phyloP scores from a whole-genome alignment of 2,797 vertebrate genomes.

The Myiotriccus ornatus region DNA sequence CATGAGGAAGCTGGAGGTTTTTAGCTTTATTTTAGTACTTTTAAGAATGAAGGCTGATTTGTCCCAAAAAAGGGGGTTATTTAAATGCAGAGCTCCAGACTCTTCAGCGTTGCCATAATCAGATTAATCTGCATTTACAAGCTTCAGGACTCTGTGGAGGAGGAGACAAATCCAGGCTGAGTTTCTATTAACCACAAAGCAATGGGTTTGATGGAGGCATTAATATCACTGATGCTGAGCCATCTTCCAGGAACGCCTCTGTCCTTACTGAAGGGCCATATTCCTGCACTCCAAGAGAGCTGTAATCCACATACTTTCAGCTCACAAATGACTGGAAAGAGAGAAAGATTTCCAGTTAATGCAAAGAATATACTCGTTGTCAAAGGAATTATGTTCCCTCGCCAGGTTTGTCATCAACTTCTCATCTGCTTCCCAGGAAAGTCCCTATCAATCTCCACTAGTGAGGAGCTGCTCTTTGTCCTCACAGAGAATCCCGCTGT shows the following conservation, averaged over 20 bases:
- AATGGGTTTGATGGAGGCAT: background rate
- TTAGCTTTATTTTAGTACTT: background rate
- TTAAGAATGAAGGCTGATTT: background rate
- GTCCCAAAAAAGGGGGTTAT: background rate
- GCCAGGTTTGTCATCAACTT: conserved; percentile 6
- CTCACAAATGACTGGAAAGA: background rate
- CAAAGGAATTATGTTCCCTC: background rate
- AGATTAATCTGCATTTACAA: background rate
- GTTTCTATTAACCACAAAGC: background rate
- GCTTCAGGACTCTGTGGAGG: background rate
- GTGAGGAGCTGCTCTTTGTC: background rate
- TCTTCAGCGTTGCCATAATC: background rate
- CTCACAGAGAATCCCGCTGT: background rate
- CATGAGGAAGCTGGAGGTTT: background rate
- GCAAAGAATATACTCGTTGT: background rate
- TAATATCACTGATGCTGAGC: background rate
- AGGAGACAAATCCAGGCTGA: conserved; percentile 20
- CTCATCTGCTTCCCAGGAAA: background rate
- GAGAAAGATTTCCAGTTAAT: conserved; percentile 19
- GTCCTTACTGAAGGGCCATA: background rate
- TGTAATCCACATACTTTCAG: background rate
- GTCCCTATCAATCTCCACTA: background rate
- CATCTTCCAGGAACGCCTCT: background rate
- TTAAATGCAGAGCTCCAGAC: background rate
- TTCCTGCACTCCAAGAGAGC: background rate